Percentiles rank a stretch among this genome's conserved stretches.
These are phyloP conservation scores for Abrostola triplasia DNA, from an alignment of 2,888 invertebrate species.

Conservation along the genomic window DNA sequence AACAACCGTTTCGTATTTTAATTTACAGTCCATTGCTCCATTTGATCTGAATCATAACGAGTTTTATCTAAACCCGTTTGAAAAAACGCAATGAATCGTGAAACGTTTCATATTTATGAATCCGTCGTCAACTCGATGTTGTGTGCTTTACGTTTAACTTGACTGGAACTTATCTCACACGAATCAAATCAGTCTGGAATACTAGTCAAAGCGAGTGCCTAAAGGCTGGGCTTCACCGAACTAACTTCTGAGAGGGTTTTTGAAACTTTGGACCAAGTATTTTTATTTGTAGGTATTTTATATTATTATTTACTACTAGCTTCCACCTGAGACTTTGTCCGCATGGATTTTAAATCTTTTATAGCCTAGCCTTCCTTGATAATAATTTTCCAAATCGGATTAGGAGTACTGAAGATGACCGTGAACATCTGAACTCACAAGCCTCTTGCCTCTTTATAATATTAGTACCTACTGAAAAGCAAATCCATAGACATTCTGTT, in stretches of 20 bases:
- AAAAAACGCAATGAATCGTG: slow-evolving; percentile 45
- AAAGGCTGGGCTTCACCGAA: slow-evolving; percentile 1
- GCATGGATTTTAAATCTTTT: no score
- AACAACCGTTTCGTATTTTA: slow-evolving; percentile 17
- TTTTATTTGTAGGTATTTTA: no score
- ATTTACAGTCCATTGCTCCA: slow-evolving; percentile 43
- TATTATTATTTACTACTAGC: no score
- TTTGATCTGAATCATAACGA: slow-evolving; percentile 37
- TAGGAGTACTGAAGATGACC: no score
- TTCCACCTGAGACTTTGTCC: no score
- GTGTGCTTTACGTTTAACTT: slow-evolving; percentile 34
- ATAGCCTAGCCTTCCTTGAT: no score
- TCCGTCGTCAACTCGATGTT: slow-evolving; percentile 30
- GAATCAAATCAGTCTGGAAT: slow-evolving; percentile 37
- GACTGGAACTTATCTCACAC: slow-evolving; percentile 34
- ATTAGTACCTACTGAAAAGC: no score
- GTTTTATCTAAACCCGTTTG: slow-evolving; percentile 39
- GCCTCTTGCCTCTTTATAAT: no score
- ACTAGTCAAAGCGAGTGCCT: slow-evolving; percentile 11
- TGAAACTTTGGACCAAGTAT: no score
- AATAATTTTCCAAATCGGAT: no score
- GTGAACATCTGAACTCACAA: no score
- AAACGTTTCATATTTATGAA: slow-evolving; percentile 43
- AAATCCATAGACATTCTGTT: no score
- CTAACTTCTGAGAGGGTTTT: background rate